Conservation (phyloP, 1,140 invertebrate species). For the Orchestia grillus region DNA sequence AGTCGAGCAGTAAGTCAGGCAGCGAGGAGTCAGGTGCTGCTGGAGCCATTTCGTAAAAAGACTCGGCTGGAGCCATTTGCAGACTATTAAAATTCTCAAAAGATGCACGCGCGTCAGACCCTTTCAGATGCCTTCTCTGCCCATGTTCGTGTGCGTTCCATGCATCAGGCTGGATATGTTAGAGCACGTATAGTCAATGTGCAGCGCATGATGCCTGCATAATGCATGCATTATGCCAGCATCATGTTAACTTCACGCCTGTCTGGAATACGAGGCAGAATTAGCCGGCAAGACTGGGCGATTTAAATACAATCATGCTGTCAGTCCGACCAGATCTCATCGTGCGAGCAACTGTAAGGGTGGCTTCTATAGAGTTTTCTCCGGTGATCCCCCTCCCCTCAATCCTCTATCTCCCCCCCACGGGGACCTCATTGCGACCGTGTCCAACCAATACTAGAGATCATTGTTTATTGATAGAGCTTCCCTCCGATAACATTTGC, state of each 20-base stretch:
- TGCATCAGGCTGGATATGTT: not conserved
- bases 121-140: not conserved
- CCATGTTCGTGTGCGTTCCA: not conserved
- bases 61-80: not conserved
- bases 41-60: not conserved
- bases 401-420: too few species aligned
- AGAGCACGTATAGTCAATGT: not conserved
- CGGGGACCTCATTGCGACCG: not conserved
- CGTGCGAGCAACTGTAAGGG: too few species aligned
- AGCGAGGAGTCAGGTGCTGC: not conserved
- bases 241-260: not conserved
- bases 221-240: not conserved
- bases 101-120: not conserved
- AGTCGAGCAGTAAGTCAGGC: not conserved
- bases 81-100: not conserved
- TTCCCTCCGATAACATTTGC: conserved; percentile 20
- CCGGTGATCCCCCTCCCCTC: too few species aligned
- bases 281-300: not conserved
- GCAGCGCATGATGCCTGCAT: not conserved
- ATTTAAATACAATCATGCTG: conserved; percentile 26
- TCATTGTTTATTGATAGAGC: conserved; percentile 28
- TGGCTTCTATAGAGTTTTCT: not conserved
- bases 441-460: conserved; percentile 6
- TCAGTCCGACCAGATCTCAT: not conserved
- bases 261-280: not conserved